Conservation (phyloP, 2,797 vertebrate species). For the Eleutherodactylus coqui region DNA sequence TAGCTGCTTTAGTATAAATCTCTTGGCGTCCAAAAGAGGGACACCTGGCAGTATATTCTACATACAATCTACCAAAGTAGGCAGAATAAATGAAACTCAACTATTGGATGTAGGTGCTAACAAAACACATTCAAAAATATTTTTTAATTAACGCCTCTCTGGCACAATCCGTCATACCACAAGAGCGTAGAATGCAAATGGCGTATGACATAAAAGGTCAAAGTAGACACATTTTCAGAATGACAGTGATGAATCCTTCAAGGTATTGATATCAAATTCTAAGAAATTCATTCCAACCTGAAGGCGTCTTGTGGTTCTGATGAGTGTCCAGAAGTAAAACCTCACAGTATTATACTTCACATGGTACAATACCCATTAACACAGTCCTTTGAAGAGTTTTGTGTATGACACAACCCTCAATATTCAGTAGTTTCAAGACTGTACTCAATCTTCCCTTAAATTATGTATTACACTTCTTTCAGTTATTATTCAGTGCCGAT, state of each 20-base stretch:
- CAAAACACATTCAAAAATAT: background rate
- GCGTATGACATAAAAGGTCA: background rate
- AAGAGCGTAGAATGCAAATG: constrained; percentile 32
- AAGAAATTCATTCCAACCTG: background rate
- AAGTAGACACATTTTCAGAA: background rate
- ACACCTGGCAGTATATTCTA: constrained; percentile 39
- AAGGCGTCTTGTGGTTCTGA: background rate
- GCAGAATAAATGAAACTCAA: background rate
- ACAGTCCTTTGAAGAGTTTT: background rate
- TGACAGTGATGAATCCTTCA: constrained; percentile 10
- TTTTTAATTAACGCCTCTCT: background rate
- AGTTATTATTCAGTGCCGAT: constrained; percentile 8
- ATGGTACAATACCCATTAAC: constrained; percentile 25
- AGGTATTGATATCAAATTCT: background rate
- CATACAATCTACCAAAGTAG: constrained; percentile 28
- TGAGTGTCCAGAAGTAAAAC: background rate
- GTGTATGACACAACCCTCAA: background rate
- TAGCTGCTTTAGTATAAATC: constrained; percentile 25
- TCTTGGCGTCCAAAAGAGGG: constrained; percentile 6
- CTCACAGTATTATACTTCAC: background rate
- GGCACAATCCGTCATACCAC: constrained; percentile 24
- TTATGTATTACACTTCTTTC: background rate
- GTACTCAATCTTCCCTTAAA: background rate
- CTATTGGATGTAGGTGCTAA: background rate
- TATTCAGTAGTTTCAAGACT: constrained; percentile 12